Percentiles rank a stretch among this genome's conserved stretches.
Conservation (phyloP, 2,797 vertebrate genomes). For the Peromyscus eremicus region DNA sequence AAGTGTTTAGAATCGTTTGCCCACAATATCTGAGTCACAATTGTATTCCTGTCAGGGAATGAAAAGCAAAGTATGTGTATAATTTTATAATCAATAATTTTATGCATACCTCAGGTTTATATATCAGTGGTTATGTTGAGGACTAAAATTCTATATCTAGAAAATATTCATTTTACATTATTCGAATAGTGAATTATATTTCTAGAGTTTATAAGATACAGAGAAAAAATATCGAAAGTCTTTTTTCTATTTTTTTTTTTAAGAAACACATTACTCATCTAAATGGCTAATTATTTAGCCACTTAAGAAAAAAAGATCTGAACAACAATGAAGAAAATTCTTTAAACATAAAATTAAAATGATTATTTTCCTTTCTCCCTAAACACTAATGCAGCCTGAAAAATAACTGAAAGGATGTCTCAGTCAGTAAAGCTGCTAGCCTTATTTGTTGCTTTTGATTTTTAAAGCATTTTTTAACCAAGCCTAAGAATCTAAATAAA, state of each 20-base stretch:
- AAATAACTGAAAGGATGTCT: neutral
- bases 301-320: slow-evolving; percentile 14
- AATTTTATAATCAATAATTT: neutral
- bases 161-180: slow-evolving; percentile 7
- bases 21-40: neutral
- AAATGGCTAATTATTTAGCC: neutral
- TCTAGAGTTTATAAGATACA: neutral
- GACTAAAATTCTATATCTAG: neutral
- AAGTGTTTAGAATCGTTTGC: slow-evolving; percentile 18
- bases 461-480: neutral
- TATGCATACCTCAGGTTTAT: neutral
- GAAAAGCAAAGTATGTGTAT: neutral
- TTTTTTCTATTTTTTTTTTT: neutral
- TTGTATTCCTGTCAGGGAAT: neutral
- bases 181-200: neutral
- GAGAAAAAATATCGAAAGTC: neutral
- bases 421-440: neutral
- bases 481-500: neutral
- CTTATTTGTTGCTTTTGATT: neutral
- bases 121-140: neutral
- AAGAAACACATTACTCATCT: slow-evolving; percentile 46
- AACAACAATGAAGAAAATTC: neutral
- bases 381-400: neutral
- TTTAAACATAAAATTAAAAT: neutral
- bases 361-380: neutral